Conservation (phyloP, 2,888 invertebrate species). For the Drosophila lutescens region DNA sequence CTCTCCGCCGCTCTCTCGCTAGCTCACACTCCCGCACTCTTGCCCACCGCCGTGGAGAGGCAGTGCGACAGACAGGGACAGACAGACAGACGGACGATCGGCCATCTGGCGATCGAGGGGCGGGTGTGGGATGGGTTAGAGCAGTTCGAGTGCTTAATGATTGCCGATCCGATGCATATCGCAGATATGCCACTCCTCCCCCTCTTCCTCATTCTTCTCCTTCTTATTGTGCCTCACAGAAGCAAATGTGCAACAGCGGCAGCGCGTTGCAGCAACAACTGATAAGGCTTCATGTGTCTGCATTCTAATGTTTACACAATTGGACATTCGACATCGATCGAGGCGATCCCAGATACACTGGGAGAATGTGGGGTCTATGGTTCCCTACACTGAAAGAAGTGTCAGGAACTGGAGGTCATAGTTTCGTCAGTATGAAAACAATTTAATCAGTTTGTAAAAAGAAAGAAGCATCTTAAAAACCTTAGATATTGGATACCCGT, state of each 20-base stretch:
- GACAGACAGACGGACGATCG: slow-evolving; percentile 4
- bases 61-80: slow-evolving; percentile 35
- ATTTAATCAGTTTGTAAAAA: too few relatives aligned
- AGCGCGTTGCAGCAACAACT: slow-evolving; percentile 9
- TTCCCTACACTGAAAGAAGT: background rate
- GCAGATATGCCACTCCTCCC: slow-evolving; percentile 1
- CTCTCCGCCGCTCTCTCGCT: slow-evolving; percentile 13
- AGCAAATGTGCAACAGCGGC: slow-evolving; percentile 15
- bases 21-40: slow-evolving; percentile 4
- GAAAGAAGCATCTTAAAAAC: too few relatives aligned
- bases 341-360: slow-evolving; percentile 8
- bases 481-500: too few relatives aligned
- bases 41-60: background rate
- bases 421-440: too few relatives aligned
- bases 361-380: background rate
- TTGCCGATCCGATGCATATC: slow-evolving; percentile 26
- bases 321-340: slow-evolving; percentile 41
- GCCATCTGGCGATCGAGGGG: slow-evolving; percentile 24
- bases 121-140: slow-evolving; percentile 7
- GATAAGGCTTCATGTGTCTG: slow-evolving; percentile 28
- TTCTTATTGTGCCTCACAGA: slow-evolving; percentile 4
- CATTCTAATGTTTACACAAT: slow-evolving; percentile 50
- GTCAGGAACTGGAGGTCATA: too few relatives aligned
- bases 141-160: slow-evolving; percentile 15
- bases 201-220: background rate